phyloP scores from a whole-genome alignment of 2,888 invertebrate species.

The Agrochola litura region DNA sequence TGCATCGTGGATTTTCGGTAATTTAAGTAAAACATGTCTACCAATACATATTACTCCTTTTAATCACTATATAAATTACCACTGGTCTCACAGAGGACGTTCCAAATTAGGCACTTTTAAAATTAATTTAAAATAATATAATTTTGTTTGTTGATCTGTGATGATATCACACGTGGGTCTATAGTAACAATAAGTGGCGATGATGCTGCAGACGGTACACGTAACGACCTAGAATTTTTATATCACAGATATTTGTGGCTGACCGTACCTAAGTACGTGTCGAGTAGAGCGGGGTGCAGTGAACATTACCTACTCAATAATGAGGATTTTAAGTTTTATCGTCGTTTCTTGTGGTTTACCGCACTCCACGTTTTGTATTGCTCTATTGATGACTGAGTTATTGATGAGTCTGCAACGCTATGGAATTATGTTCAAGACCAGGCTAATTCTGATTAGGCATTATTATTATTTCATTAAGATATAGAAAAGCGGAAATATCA shows the following conservation, averaged over 20 bases:
- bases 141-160: slow-evolving; percentile 34
- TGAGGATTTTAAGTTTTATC: slow-evolving; percentile 7
- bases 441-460: no score
- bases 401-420: slow-evolving; percentile 1
- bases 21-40: not conserved
- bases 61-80: not conserved
- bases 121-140: not conserved
- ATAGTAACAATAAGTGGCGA: slow-evolving; percentile 74
- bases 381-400: slow-evolving; percentile 23
- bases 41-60: not conserved
- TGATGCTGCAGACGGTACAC: slow-evolving; percentile 65
- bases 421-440: not conserved
- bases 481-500: not conserved
- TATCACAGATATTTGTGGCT: slow-evolving; percentile 51
- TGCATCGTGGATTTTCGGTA: not conserved
- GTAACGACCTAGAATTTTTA: slow-evolving; percentile 72
- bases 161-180: slow-evolving; percentile 45
- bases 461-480: not conserved
- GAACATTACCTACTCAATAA: not conserved
- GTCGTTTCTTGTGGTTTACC: slow-evolving; percentile 35
- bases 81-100: slow-evolving; percentile 12
- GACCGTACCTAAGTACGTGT: slow-evolving; percentile 41
- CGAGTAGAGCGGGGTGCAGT: slow-evolving; percentile 9
- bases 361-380: slow-evolving; percentile 11
- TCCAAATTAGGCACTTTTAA: slow-evolving; percentile 30